Evolutionary conservation across 2,888 invertebrate species (phyloP).

Genomic region (Tortrix viridana): DNA sequence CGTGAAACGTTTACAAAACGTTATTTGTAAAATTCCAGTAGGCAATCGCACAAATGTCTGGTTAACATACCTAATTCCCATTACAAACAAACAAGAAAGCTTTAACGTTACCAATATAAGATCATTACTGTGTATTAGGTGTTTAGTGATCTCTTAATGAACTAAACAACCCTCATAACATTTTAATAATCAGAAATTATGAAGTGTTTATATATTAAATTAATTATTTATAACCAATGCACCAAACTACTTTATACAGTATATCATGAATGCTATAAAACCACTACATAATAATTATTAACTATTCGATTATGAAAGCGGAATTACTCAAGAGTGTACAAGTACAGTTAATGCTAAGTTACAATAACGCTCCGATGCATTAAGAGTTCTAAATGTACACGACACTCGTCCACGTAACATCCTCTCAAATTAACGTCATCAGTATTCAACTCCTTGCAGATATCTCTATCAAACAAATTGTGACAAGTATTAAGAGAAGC

Average conservation of each 20-base stretch:
- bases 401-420: conserved; percentile 33
- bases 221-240: conserved; percentile 14
- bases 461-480: conserved; percentile 24
- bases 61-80: too few relatives aligned
- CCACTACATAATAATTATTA: conserved; percentile 31
- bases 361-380: conserved; percentile 29
- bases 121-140: background rate
- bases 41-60: too few relatives aligned
- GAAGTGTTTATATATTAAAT: background rate
- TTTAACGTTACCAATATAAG: too few relatives aligned
- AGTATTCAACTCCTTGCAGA: conserved; percentile 28
- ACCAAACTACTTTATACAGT: conserved; percentile 35
- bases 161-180: background rate
- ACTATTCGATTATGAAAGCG: conserved; percentile 37
- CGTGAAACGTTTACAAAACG: too few relatives aligned
- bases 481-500: conserved; percentile 35
- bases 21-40: too few relatives aligned
- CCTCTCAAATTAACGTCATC: conserved; percentile 7
- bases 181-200: background rate
- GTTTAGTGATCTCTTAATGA: background rate
- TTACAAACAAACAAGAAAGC: too few relatives aligned
- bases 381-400: conserved; percentile 36
- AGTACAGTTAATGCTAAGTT: conserved; percentile 32
- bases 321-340: conserved; percentile 35
- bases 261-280: conserved; percentile 37